These are phyloP conservation scores for Eristalinus aeneus DNA, from an alignment of 2,888 invertebrate species.

Conservation along the genomic window DNA sequence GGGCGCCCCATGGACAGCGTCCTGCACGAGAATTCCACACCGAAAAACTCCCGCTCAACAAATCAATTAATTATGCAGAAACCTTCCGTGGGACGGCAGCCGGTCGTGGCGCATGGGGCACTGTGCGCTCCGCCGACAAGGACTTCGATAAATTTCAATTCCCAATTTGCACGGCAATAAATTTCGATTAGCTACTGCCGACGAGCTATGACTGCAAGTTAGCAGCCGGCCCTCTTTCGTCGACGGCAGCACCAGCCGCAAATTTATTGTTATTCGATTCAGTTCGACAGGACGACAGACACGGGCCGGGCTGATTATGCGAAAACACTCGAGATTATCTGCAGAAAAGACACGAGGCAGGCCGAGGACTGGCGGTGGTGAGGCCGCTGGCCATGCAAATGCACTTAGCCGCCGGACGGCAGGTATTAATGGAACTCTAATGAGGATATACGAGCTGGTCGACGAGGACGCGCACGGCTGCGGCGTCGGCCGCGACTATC, in stretches of 20 bases:
- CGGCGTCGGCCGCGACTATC: background rate
- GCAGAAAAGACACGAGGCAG: background rate
- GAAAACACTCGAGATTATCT: background rate
- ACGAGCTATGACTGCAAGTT: conserved; percentile 4
- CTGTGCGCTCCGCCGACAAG: background rate
- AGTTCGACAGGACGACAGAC: background rate
- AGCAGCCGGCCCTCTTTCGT: background rate
- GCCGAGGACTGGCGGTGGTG: background rate
- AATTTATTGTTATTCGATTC: conserved; percentile 58
- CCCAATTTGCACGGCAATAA: conserved; percentile 62
- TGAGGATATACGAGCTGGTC: conserved; percentile 16
- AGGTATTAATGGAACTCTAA: conserved; percentile 41
- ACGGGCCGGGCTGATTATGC: background rate
- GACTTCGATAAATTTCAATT: conserved; percentile 49
- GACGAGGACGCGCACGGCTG: background rate
- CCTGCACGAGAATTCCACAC: background rate
- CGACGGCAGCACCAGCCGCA: background rate
- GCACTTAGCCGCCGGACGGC: conserved; percentile 39
- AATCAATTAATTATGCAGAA: conserved; percentile 37
- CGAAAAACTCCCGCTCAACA: background rate
- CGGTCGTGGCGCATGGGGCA: background rate
- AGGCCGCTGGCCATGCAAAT: conserved; percentile 30
- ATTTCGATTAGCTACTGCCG: conserved; percentile 56
- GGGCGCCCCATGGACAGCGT: background rate
- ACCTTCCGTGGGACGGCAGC: background rate